Conservation (phyloP, 2,888 invertebrate species). For the Perizoma flavofasciatum region DNA sequence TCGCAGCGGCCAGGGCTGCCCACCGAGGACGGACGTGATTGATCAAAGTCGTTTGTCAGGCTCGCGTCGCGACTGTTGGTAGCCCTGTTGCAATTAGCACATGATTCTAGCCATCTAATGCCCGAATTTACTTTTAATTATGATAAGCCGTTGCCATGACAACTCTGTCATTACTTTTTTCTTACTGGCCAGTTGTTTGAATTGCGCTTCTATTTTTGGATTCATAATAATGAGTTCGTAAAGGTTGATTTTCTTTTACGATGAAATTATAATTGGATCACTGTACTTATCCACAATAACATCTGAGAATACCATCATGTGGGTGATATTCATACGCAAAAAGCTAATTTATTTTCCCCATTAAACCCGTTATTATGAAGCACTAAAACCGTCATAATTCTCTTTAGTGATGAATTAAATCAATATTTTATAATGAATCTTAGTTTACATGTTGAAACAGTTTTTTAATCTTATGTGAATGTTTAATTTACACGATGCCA, state of each 20-base stretch:
- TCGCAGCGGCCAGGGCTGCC: constrained; percentile 69
- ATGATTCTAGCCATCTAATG: constrained; percentile 77
- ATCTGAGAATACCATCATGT: constrained; percentile 17
- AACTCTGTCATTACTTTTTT: constrained; percentile 7
- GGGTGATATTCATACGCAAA: constrained; percentile 28
- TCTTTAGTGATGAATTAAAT: constrained; percentile 37
- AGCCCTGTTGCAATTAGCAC: constrained; percentile 76
- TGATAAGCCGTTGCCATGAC: constrained; percentile 45
- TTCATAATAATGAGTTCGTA: constrained; percentile 9
- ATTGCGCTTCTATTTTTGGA: constrained; percentile 10
- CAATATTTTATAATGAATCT: constrained; percentile 36
- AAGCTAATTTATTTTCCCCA: constrained; percentile 38
- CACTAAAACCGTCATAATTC: constrained; percentile 35
- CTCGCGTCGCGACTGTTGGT: constrained; percentile 75
- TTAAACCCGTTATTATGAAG: constrained; percentile 38
- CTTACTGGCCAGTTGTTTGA: background rate
- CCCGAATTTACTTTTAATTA: constrained; percentile 76
- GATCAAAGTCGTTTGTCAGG: constrained; percentile 82
- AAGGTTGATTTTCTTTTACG: constrained; percentile 23
- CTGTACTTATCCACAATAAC: constrained; percentile 24
- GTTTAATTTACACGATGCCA: too few relatives aligned
- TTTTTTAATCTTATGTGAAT: constrained; percentile 9
- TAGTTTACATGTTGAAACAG: constrained; percentile 25
- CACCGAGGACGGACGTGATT: constrained; percentile 76
- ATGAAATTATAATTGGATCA: constrained; percentile 21